Conservation (phyloP, 2,113 vertebrate genomes). For the Morone chrysops region DNA sequence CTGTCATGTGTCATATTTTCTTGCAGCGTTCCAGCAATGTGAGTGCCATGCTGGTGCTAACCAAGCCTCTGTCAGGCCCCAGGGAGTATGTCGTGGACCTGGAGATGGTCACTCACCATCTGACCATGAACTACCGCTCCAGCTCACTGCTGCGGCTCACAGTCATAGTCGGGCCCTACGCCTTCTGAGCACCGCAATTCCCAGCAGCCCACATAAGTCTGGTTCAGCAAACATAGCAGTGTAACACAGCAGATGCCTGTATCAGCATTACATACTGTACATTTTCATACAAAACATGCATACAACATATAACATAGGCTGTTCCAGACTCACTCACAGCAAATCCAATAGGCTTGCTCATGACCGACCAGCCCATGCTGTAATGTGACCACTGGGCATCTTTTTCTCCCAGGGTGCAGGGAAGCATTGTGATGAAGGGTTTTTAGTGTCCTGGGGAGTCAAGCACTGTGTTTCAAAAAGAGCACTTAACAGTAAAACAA, state of each 20-base stretch:
- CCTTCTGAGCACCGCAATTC: slow-evolving; percentile 82
- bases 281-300: slow-evolving; percentile 57
- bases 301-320: slow-evolving; percentile 56
- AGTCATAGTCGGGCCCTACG: slow-evolving; percentile 94
- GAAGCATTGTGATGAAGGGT: slow-evolving; percentile 14
- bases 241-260: slow-evolving; percentile 62
- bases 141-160: slow-evolving; percentile 96
- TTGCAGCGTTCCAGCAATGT: slow-evolving; percentile 93
- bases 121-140: slow-evolving; percentile 91
- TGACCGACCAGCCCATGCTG: slow-evolving; percentile 33
- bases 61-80: slow-evolving; percentile 93
- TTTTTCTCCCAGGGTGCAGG: slow-evolving; percentile 43
- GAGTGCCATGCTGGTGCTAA: slow-evolving; percentile 96
- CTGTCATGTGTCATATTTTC: slow-evolving; percentile 1
- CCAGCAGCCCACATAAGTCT: slow-evolving; percentile 73
- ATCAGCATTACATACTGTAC: slow-evolving; percentile 64
- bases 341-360: slow-evolving; percentile 35
- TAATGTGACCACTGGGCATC: slow-evolving; percentile 62
- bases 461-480: slow-evolving; percentile 5
- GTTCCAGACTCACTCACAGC: slow-evolving; percentile 30
- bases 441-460: not conserved
- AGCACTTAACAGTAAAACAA: slow-evolving; percentile 1
- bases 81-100: slow-evolving; percentile 94
- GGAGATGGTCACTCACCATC: slow-evolving; percentile 97
- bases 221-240: slow-evolving; percentile 63